Conservation (phyloP, 2,888 invertebrate genomes). For the Watsonalla binaria region DNA sequence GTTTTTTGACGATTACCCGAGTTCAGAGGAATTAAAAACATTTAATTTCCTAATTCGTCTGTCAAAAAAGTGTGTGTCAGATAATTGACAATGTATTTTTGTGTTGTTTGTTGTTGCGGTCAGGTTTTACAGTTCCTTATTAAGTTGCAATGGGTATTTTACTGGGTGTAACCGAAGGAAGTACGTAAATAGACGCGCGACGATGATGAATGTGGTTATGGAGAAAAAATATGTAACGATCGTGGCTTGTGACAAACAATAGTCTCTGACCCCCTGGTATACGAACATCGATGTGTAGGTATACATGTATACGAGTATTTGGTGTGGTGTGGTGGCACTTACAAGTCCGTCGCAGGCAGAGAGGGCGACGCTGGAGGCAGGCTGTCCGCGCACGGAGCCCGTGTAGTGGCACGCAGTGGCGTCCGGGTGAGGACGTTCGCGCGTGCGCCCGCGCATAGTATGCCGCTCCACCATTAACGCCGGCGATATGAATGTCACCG, state of each 20-base stretch:
- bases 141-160: no score
- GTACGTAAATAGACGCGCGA: no score
- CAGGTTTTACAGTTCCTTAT: neutral
- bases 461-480: constrained; percentile 86
- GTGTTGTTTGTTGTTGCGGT: neutral
- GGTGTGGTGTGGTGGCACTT: constrained; percentile 73
- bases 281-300: neutral
- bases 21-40: no score
- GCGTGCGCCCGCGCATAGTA: constrained; percentile 66
- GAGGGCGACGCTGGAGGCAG: constrained; percentile 84
- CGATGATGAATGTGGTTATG: no score
- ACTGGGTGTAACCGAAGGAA: no score
- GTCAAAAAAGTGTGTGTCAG: no score
- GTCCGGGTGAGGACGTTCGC: constrained; percentile 66
- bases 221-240: no score
- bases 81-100: no score
- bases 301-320: neutral
- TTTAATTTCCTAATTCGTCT: no score
- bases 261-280: no score
- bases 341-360: constrained; percentile 92
- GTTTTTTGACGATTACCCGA: no score
- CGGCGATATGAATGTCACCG: constrained; percentile 83
- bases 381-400: constrained; percentile 85
- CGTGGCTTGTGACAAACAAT: no score
- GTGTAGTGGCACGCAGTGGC: constrained; percentile 87